Evolutionary conservation across 1,140 invertebrate species (phyloP).

Genomic region (Luehdorfia chinensis): DNA sequence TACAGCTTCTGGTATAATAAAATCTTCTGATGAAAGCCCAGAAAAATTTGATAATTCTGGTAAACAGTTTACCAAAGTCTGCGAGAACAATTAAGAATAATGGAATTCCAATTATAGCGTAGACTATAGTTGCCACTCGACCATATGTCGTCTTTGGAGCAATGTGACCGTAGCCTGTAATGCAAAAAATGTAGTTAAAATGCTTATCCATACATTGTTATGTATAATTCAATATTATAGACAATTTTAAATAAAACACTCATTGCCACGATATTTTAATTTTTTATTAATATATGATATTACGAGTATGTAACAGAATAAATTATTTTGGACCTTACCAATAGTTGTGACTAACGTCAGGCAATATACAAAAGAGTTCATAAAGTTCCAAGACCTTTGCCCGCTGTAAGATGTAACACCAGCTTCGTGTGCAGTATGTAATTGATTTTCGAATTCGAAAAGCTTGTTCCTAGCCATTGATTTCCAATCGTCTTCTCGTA

Average conservation of each 20-base stretch:
- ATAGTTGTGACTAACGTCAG: slow-evolving; percentile 96
- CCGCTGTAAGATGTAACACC: slow-evolving; percentile 89
- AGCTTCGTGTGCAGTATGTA: slow-evolving; percentile 89
- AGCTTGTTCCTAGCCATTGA: slow-evolving; percentile 87
- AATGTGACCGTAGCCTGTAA: slow-evolving; percentile 95
- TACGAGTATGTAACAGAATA: no score
- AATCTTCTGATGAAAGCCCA: slow-evolving; percentile 93
- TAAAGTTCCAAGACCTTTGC: slow-evolving; percentile 92
- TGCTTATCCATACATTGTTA: no score
- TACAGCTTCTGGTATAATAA: slow-evolving; percentile 91
- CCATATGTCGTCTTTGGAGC: slow-evolving; percentile 91
- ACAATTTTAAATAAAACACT: slow-evolving; percentile 8
- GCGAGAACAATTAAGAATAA: slow-evolving; percentile 93
- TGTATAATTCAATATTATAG: no score
- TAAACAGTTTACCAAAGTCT: slow-evolving; percentile 96
- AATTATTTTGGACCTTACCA: slow-evolving; percentile 82
- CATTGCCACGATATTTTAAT: no score
- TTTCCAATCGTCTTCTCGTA: slow-evolving; percentile 93
- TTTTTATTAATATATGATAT: no score
- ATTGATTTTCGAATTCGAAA: slow-evolving; percentile 91
- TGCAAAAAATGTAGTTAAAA: slow-evolving; percentile 12
- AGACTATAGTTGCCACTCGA: slow-evolving; percentile 92
- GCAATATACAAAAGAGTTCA: slow-evolving; percentile 95
- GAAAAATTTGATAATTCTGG: slow-evolving; percentile 93
- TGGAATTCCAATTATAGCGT: slow-evolving; percentile 97